Evolutionary conservation across 2,797 vertebrate genomes (phyloP).

Genomic region (Phrynocephalus guinanensis): DNA sequence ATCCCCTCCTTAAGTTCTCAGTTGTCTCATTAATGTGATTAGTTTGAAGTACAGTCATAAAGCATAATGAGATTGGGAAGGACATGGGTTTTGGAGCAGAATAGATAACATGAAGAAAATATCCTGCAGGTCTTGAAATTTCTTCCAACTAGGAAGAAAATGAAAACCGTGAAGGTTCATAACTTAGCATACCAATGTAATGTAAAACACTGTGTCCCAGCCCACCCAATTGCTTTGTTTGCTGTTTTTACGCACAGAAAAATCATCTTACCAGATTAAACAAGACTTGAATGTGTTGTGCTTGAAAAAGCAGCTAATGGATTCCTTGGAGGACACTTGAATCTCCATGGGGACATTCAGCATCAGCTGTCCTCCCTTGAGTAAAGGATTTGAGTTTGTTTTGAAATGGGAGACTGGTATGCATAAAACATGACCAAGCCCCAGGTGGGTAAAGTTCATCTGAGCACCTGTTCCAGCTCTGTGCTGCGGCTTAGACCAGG

Average conservation of each 20-base stretch:
- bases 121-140: slow-evolving; percentile 27
- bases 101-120: background rate
- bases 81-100: background rate
- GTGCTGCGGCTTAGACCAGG: too few relatives aligned
- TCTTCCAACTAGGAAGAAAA: background rate
- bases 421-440: background rate
- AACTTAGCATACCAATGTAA: slow-evolving; percentile 19
- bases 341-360: background rate
- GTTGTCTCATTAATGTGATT: background rate
- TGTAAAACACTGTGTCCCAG: slow-evolving; percentile 5
- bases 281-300: slow-evolving; percentile 14
- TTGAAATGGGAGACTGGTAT: background rate
- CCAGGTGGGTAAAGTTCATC: background rate
- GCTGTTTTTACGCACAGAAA: slow-evolving; percentile 8
- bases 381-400: slow-evolving; percentile 2
- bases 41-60: background rate
- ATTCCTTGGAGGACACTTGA: background rate
- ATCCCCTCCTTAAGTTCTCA: background rate
- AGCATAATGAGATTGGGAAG: background rate
- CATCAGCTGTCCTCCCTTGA: background rate
- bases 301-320: slow-evolving; percentile 14
- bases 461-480: background rate
- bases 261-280: slow-evolving; percentile 21
- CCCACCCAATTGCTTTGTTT: background rate
- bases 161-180: slow-evolving; percentile 12